Base-by-base conservation (phyloP, 2,888 invertebrate species). In the Trachelus stipa region DNA sequence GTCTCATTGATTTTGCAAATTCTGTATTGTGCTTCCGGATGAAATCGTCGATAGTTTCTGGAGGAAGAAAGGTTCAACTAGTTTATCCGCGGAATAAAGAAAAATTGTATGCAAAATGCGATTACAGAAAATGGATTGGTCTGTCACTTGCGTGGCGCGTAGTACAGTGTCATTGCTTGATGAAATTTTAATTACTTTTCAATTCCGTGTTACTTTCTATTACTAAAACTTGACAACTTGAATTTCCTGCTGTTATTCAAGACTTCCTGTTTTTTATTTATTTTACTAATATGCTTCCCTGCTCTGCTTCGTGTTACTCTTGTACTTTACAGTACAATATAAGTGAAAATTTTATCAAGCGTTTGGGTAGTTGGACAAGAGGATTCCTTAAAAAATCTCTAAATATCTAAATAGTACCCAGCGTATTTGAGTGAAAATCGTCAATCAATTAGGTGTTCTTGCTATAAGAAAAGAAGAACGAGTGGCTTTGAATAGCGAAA, bases 171-270 rank as follows among this genome's bases (percentile, higher is more conserved):
- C 56, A 73, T 68, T 68, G 68, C 79, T 86, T 86, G 84, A 87
- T 87, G 84, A 82, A 85, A 84, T 86, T 88, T 88, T 88, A 87
- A 88, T 87, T 87, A 88, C 84, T 87, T 85, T 85, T 83, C 85
- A 83, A 88, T 87, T 84, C 81, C 79, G 73, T 79, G 79, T 82
- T 82, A 84, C 79, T 83, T 84, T 82, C 83, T 83, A 77, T 79
- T 77, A 40, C 23, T 56, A 9, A 15, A 56, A 56, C 56, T 56
- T 23, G 23, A 56, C 23, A 56, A 23, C 56, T 56, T 15, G 9
- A 85, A 84, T 87, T 85, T 85, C 80, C 77, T 77, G 82, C 23
- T 33, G 35, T 15, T 68, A n/a, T 73, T 73, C 73, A 73, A 56
- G 23, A 23, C 23, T 15, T 56, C 15, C 56, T 23, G 9, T 23